Base-by-base conservation (phyloP, 2,113 vertebrate species). In the Oostethus manadensis region DNA sequence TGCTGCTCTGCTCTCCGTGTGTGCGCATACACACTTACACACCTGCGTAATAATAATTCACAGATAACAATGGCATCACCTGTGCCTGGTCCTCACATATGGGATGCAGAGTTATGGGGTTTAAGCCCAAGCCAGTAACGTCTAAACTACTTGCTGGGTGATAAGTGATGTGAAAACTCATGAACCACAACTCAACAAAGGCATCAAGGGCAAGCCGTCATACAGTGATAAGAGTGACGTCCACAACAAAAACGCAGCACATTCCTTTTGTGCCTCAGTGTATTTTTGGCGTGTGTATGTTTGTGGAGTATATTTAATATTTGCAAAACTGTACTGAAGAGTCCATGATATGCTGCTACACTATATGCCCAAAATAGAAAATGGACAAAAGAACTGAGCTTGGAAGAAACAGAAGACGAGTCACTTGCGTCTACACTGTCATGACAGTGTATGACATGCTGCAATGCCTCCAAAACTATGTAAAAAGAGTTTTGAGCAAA, bases 11-110 rank as follows among this genome's bases (percentile, higher is more conserved):
- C 26, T 16, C 42, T 38, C 23, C 17, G 59, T 8, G 13, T 33
- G 22, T 11, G n/a, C 26, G 20, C 60, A 64, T 10, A 59, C 45
- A 48, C 54, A 66, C 18, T 46, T 1, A 21, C 56, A 69, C 71
- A 81, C 60, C 79, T 74, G 78, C 51, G 55, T 18, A 43, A 51
- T 67, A 63, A 51, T 67, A 67, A 77, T 74, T 78, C 23, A 18
- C 66, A 81, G 72, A 49, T 66, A 51, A 17, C 57, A 58, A 73
- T 56, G 40, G 43, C 43, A 70, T 57, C 77, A 81, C 50, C 65
- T 78, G 75, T 65, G 56, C 64, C 26, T 29, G 33, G 40, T 58
- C 64, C 63, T 33, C 63, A 54, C 40, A 35, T 21, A 58, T 73
- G 20, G 33, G 53, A 48, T 58, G 21, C 17, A 56, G 58, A 70